Evolutionary conservation across 2,113 vertebrate species (phyloP).

Genomic region (Xiphias gladius): DNA sequence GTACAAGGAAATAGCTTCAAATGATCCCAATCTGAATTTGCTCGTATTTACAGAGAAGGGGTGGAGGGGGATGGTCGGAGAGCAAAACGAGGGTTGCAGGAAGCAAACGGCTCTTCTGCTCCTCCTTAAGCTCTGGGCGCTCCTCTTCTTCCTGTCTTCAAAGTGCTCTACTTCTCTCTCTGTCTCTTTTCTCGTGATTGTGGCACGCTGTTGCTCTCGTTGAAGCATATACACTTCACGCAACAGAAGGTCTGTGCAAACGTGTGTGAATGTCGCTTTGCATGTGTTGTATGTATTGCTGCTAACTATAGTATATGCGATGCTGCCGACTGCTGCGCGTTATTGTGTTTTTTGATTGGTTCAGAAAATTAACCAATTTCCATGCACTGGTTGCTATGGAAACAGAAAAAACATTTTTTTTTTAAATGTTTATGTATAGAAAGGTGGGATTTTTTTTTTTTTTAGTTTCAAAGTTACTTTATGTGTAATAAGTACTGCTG

Average conservation of each 20-base stretch:
- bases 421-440: conserved; percentile 1
- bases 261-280: conserved; percentile 8
- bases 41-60: conserved; percentile 72
- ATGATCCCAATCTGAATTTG: conserved; percentile 52
- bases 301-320: conserved; percentile 27
- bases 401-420: conserved; percentile 29
- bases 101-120: conserved; percentile 13
- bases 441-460: conserved; percentile 6
- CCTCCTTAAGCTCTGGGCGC: not conserved
- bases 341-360: conserved; percentile 9
- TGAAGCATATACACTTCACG: conserved; percentile 25
- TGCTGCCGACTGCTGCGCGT: conserved; percentile 43
- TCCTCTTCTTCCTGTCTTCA: conserved; percentile 39
- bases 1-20: conserved; percentile 56
- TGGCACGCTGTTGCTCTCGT: conserved; percentile 64
- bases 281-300: conserved; percentile 64
- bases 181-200: conserved; percentile 67
- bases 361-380: conserved; percentile 26
- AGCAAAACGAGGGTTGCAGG: conserved; percentile 37
- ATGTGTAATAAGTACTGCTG: conserved; percentile 37
- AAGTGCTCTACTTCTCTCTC: conserved; percentile 68
- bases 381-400: conserved; percentile 51
- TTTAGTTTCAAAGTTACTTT: conserved; percentile 26
- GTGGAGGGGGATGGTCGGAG: conserved; percentile 19
- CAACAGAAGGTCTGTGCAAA: conserved; percentile 30